These are phyloP conservation scores for Lates japonicus DNA, from an alignment of 2,797 vertebrate genomes.

Conservation along the genomic window DNA sequence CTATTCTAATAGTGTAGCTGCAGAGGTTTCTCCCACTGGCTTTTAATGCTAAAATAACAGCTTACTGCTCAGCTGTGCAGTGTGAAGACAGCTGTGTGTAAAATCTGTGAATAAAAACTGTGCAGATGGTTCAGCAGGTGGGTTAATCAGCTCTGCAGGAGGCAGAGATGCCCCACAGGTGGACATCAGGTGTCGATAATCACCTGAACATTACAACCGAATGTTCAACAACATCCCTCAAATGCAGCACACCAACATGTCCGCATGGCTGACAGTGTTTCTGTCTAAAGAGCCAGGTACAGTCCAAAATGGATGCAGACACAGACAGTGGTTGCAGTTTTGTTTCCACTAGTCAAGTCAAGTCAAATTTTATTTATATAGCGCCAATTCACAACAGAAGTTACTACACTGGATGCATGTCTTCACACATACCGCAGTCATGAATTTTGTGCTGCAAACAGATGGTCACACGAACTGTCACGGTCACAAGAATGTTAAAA, in stretches of 20 bases:
- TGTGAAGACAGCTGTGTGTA: no score
- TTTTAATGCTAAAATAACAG: background rate
- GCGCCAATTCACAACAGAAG: no score
- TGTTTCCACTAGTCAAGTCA: no score
- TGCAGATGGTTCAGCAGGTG: no score
- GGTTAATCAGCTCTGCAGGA: no score
- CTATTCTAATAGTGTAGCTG: background rate
- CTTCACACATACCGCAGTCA: background rate
- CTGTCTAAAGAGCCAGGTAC: background rate
- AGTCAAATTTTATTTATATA: no score
- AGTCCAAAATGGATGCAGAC: background rate
- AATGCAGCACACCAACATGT: background rate
- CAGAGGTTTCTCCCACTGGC: background rate
- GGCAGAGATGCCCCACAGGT: background rate
- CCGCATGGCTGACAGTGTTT: background rate
- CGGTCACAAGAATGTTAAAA: no score
- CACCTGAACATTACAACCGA: background rate
- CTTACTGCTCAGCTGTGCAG: background rate
- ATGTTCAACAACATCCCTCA: background rate
- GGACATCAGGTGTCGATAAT: background rate
- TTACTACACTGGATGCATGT: no score
- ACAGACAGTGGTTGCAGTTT: background rate
- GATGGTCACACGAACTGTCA: no score
- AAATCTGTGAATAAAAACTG: no score
- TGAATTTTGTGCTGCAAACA: background rate